phyloP scores from a whole-genome alignment of 92 coral and sea anemone species.

The Umimayanthus kanabou region DNA sequence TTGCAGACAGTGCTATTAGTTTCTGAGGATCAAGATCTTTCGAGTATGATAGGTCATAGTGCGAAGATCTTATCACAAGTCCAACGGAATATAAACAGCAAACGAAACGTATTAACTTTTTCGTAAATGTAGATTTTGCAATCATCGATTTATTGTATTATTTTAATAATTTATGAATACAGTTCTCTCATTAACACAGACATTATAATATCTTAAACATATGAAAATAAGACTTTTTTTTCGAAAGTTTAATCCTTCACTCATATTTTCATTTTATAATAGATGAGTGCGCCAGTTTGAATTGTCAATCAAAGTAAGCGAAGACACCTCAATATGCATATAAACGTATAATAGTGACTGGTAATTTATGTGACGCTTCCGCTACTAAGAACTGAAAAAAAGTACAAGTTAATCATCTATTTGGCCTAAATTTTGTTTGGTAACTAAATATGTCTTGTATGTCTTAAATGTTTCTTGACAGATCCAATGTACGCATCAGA shows the following conservation, averaged over 20 bases:
- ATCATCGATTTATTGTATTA: not conserved
- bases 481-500: constrained; percentile 2
- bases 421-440: not conserved
- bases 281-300: not conserved
- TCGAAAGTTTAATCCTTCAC: not conserved
- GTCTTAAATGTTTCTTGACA: constrained; percentile 20
- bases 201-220: not conserved
- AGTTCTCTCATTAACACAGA: not conserved
- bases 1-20: not conserved
- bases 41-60: not conserved
- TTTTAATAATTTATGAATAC: constrained; percentile 15
- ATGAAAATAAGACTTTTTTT: not conserved
- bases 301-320: constrained; percentile 1
- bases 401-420: not conserved
- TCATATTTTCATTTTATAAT: not conserved
- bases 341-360: not conserved
- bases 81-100: not conserved
- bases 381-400: not conserved
- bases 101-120: not conserved
- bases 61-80: constrained; percentile 4
- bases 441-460: not conserved
- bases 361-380: not conserved
- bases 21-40: not conserved
- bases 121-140: constrained; percentile 5
- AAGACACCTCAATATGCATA: not conserved